Evolutionary conservation across 2,113 vertebrate species (phyloP).

Genomic region (Tupaia tana): DNA sequence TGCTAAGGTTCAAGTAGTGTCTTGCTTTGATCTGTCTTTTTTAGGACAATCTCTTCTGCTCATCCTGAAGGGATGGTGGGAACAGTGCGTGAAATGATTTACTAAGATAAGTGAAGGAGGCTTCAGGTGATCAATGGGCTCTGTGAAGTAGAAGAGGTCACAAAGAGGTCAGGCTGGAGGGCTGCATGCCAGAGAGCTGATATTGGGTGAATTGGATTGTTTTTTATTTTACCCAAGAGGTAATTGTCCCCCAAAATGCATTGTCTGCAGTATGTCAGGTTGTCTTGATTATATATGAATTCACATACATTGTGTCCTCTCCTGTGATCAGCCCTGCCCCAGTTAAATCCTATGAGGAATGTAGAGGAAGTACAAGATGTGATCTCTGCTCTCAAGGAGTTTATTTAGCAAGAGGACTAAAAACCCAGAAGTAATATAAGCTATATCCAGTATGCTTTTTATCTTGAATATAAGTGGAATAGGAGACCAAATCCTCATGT

Average conservation of each 20-base stretch:
- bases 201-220: not conserved
- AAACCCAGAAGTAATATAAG: slow-evolving; percentile 29
- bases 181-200: slow-evolving; percentile 53
- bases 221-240: slow-evolving; percentile 66
- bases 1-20: not conserved
- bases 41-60: not conserved
- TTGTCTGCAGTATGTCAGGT: slow-evolving; percentile 55
- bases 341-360: not conserved
- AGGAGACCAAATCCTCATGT: slow-evolving; percentile 29
- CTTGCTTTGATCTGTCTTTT: slow-evolving; percentile 61
- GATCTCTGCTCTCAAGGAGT: slow-evolving; percentile 31
- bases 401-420: slow-evolving; percentile 27
- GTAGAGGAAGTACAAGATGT: slow-evolving; percentile 4
- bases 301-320: not conserved
- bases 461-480: not conserved
- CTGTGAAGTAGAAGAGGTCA: slow-evolving; percentile 14
- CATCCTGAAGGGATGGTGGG: not conserved
- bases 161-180: slow-evolving; percentile 27
- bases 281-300: slow-evolving; percentile 43
- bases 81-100: slow-evolving; percentile 54
- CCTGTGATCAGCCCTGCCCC: slow-evolving; percentile 37
- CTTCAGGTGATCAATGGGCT: slow-evolving; percentile 44
- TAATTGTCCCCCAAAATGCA: slow-evolving; percentile 46
- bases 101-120: slow-evolving; percentile 48
- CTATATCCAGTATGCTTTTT: not conserved